Base-by-base conservation (phyloP, 2,797 vertebrate genomes). In the Gorsachius magnificus region DNA sequence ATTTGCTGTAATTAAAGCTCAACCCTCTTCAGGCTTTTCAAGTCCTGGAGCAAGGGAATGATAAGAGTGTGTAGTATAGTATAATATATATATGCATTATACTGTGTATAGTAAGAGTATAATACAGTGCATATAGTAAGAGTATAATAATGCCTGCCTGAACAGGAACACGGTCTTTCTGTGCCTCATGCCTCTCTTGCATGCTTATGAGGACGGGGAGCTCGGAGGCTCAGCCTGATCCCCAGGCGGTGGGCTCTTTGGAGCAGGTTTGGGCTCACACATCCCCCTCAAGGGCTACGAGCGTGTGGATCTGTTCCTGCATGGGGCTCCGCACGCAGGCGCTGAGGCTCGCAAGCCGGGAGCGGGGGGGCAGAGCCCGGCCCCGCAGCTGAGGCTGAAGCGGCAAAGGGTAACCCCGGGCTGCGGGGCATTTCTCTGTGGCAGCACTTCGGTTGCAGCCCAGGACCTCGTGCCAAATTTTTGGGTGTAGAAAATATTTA, bases 271-370 rank as follows among this genome's bases (percentile, higher is more conserved):
- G 54, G 28, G 65, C 57, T 92, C 21, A 6, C 26, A 10, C 3
- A 3, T 60, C 6, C 36, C 11, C 22, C 20, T 18, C 8, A 2
- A 25, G 50, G 19, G 61, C 72, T 41, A 1, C 0, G 6, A 48
- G 5, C 1, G 0, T 12, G 45, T 6, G 17, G 6, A 17, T 13
- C 15, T 18, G 0, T 26, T 76, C 20, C 48, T 25, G 16, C 7
- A 1, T 0, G 4, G 36, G 21, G 16, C 48, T 69, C 1, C 1
- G 36, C 38, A 16, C 0, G 0, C 0, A 0, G 11, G 13, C 82
- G n/a, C 72, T 15, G 38, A 46, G 60, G 33, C 7, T 57, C 2
- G 8, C 18, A 28, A 35, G n/a, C 9, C 0, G 1, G 36, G 75
- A 20, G n/a, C 22, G n/a, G 43, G 43, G 35, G 26, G 8, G 15